Evolutionary conservation across 2,888 invertebrate genomes (phyloP).

Genomic region (Amphiduros pacificus): DNA sequence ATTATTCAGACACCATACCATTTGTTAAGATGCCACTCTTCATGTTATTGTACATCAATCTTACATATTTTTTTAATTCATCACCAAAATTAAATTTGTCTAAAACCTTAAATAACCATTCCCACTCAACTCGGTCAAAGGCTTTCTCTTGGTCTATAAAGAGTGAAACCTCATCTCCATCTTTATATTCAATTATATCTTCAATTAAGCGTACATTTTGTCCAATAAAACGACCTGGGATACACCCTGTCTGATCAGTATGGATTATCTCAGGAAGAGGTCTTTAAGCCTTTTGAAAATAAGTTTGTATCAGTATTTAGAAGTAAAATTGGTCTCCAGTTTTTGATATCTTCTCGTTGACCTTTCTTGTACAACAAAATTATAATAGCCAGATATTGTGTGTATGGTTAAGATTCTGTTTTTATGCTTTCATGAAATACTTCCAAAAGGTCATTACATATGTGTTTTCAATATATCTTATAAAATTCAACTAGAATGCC

Average conservation of each 20-base stretch:
- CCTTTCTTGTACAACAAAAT: not conserved
- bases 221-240: not conserved
- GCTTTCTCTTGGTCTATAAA: no score
- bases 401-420: not conserved
- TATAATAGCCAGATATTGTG: not conserved
- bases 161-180: no score
- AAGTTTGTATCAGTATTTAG: not conserved
- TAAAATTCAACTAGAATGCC: no score
- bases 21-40: not conserved
- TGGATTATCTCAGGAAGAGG: no score
- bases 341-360: no score
- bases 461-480: no score
- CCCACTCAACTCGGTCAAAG: not conserved
- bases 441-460: not conserved
- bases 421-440: not conserved
- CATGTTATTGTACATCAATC: not conserved
- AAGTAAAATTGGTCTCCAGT: not conserved
- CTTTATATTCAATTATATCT: not conserved
- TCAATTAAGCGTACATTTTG: not conserved
- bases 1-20: not conserved
- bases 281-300: no score
- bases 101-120: not conserved
- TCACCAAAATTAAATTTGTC: not conserved
- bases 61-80: no score
- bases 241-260: no score